A percentile compares a stretch with the other conserved stretches of the same genome.
These are phyloP conservation scores for Diorhabda elongata DNA, from an alignment of 1,140 invertebrate genomes.

Conservation along the genomic window DNA sequence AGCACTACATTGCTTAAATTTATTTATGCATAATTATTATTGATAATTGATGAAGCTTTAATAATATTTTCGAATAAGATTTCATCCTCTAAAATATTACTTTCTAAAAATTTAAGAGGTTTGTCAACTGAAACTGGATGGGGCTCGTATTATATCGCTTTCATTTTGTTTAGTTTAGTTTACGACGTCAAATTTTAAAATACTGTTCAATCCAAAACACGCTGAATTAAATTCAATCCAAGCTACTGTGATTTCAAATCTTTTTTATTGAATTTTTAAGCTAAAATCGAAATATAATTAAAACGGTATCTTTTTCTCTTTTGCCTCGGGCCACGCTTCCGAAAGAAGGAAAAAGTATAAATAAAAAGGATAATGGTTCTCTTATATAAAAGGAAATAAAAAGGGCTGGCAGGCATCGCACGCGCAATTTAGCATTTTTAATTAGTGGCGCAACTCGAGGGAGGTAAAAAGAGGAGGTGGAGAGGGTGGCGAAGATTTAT, in stretches of 20 bases:
- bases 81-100: too few relatives aligned
- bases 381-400: conserved; percentile 20
- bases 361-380: conserved; percentile 18
- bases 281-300: conserved; percentile 3
- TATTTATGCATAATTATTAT: too few relatives aligned
- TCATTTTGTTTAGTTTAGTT: too few relatives aligned
- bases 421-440: conserved; percentile 29
- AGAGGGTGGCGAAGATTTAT: conserved; percentile 21
- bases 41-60: too few relatives aligned
- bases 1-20: too few relatives aligned
- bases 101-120: too few relatives aligned
- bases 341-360: conserved; percentile 8
- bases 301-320: conserved; percentile 2
- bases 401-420: conserved; percentile 18
- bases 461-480: conserved; percentile 35
- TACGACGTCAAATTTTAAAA: too few relatives aligned
- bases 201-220: too few relatives aligned
- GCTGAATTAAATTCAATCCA: too few relatives aligned
- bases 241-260: not conserved
- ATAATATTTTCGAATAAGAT: too few relatives aligned
- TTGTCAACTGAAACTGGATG: too few relatives aligned
- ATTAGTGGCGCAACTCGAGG: conserved; percentile 17
- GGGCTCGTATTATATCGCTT: too few relatives aligned
- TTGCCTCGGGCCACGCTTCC: not conserved
- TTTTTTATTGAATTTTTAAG: conserved; percentile 1